Conservation (phyloP, 2,113 vertebrate species). For the Dicaeum eximium region DNA sequence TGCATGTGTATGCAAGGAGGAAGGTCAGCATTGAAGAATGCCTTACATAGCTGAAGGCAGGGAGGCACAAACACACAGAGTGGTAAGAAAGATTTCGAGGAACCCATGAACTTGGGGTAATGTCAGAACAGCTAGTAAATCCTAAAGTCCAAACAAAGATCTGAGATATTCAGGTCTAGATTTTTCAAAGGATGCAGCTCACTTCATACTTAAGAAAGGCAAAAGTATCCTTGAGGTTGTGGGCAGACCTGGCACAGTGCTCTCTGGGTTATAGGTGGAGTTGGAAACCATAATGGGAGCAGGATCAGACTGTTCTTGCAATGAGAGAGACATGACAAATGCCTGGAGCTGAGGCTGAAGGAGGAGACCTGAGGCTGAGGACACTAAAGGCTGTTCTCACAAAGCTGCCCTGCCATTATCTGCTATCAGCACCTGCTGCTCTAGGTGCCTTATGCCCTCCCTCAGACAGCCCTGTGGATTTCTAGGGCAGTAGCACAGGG, state of each 20-base stretch:
- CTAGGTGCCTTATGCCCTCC: not conserved
- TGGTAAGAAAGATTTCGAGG: not conserved
- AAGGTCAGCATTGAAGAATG: not conserved
- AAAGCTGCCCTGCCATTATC: not conserved
- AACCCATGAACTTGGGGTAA: not conserved
- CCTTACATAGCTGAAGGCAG: not conserved
- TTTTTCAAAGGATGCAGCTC: not conserved
- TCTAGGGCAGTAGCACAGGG: not conserved
- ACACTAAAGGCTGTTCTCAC: not conserved
- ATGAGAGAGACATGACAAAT: not conserved
- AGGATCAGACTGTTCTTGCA: not conserved
- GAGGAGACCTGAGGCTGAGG: not conserved
- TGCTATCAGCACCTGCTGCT: not conserved
- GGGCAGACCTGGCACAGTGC: not conserved
- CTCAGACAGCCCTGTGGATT: not conserved
- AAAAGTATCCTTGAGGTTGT: not conserved
- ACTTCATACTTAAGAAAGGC: not conserved
- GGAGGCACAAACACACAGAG: not conserved
- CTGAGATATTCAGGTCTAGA: not conserved
- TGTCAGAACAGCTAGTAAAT: not conserved
- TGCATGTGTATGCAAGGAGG: not conserved
- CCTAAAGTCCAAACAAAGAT: not conserved
- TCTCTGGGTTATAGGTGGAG: not conserved
- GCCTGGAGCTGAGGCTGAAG: not conserved
- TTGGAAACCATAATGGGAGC: not conserved